Percentiles rank a stretch among this genome's conserved stretches.
Conservation (phyloP, 2,888 invertebrate species). For the Erpobdella octoculata region DNA sequence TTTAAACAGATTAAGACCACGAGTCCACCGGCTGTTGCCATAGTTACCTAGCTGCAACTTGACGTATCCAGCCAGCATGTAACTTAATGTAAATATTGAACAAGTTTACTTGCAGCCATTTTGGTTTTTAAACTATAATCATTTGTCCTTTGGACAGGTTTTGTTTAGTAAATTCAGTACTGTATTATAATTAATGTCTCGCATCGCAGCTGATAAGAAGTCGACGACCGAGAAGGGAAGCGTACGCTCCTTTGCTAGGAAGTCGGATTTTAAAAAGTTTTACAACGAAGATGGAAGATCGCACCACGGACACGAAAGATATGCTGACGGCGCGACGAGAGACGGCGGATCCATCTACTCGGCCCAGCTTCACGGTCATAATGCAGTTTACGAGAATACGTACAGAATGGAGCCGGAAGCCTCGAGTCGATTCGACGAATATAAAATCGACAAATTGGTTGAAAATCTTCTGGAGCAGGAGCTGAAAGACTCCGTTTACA, state of each 20-base stretch:
- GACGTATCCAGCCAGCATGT: too few species aligned
- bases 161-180: too few species aligned
- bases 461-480: neutral
- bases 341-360: neutral
- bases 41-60: too few species aligned
- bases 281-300: neutral
- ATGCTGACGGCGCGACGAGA: too few species aligned
- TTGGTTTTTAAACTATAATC: too few species aligned
- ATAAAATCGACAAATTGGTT: neutral
- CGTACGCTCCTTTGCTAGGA: neutral
- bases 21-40: too few species aligned
- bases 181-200: too few species aligned
- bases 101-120: too few species aligned
- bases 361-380: neutral
- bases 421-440: neutral
- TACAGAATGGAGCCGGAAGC: neutral
- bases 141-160: too few species aligned
- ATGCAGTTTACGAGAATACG: constrained; percentile 13
- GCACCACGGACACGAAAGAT: too few species aligned
- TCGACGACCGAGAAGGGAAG: neutral
- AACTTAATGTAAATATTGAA: too few species aligned
- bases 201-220: neutral
- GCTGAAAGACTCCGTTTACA: neutral
- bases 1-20: too few species aligned
- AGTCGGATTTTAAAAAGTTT: neutral